A percentile compares a stretch with the other conserved stretches of the same genome.
Evolutionary conservation across 2,113 vertebrate genomes (phyloP).

Genomic region (Pontoporia blainvillei): DNA sequence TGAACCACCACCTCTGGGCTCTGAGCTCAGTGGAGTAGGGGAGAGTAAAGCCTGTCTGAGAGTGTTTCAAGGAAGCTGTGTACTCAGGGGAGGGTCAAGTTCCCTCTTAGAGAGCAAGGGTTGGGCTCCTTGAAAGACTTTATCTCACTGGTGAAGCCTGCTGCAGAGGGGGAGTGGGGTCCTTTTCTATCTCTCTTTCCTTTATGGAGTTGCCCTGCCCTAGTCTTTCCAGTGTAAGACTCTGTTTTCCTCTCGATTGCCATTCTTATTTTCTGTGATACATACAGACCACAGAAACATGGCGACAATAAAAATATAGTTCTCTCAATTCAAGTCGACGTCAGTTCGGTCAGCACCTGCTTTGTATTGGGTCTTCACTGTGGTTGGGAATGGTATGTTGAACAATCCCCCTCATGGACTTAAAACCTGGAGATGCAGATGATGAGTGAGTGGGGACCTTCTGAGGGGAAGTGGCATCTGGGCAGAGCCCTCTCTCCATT

Average conservation of each 20-base stretch:
- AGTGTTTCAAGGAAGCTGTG: neutral
- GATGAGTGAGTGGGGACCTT: neutral
- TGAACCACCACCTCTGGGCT: neutral
- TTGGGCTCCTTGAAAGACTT: neutral
- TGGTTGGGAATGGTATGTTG: neutral
- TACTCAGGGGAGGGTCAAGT: neutral
- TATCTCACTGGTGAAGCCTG: neutral
- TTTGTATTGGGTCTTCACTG: neutral
- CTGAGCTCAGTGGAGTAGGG: neutral
- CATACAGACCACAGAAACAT: neutral
- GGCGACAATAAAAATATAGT: neutral
- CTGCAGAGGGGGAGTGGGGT: too few species aligned
- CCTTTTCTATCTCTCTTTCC: neutral
- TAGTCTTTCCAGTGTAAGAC: neutral
- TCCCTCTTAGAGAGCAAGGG: neutral
- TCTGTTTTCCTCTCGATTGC: neutral
- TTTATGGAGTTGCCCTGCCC: neutral
- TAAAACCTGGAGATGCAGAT: neutral
- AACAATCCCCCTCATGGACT: neutral
- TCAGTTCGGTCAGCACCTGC: neutral
- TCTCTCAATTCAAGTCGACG: neutral
- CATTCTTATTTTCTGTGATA: neutral
- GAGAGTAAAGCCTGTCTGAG: neutral
- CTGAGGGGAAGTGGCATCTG: neutral
- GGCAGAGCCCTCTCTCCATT: neutral